Conservation (phyloP, 1,140 invertebrate species). For the Artemia franciscana region DNA sequence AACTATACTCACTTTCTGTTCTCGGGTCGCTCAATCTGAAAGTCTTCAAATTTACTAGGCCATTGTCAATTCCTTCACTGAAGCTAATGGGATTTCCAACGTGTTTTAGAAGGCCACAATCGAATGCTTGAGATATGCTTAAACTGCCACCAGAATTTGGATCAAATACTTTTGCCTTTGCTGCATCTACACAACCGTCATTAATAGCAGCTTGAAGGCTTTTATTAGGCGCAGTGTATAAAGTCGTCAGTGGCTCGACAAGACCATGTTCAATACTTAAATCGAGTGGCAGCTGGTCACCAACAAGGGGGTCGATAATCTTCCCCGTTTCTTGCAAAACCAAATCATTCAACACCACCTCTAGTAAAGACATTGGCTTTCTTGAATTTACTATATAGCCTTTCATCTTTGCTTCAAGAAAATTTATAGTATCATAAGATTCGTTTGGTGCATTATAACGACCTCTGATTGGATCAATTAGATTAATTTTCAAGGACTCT, state of each 20-base stretch:
- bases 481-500: slow-evolving; percentile 41
- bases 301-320: slow-evolving; percentile 45
- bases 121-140: slow-evolving; percentile 40
- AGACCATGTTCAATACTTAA: slow-evolving; percentile 44
- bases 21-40: slow-evolving; percentile 25
- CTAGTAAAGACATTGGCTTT: slow-evolving; percentile 43
- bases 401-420: slow-evolving; percentile 40
- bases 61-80: slow-evolving; percentile 28
- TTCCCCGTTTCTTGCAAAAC: slow-evolving; percentile 50
- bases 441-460: slow-evolving; percentile 35
- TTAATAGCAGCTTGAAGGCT: slow-evolving; percentile 45
- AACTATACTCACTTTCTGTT: slow-evolving; percentile 33
- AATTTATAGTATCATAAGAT: slow-evolving; percentile 28
- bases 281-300: slow-evolving; percentile 39
- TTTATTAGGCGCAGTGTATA: slow-evolving; percentile 44
- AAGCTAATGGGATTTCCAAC: slow-evolving; percentile 40
- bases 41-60: slow-evolving; percentile 21
- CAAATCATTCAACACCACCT: slow-evolving; percentile 46
- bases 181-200: slow-evolving; percentile 49
- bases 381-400: slow-evolving; percentile 47
- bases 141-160: slow-evolving; percentile 43
- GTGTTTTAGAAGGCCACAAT: slow-evolving; percentile 43
- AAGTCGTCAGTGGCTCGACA: slow-evolving; percentile 47
- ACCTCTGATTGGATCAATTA: slow-evolving; percentile 47
- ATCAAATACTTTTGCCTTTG: slow-evolving; percentile 48